A percentile compares a stretch with the other conserved stretches of the same genome.
Evolutionary conservation across 2,797 vertebrate genomes (phyloP).

Genomic region (Amphiprion clarkii): DNA sequence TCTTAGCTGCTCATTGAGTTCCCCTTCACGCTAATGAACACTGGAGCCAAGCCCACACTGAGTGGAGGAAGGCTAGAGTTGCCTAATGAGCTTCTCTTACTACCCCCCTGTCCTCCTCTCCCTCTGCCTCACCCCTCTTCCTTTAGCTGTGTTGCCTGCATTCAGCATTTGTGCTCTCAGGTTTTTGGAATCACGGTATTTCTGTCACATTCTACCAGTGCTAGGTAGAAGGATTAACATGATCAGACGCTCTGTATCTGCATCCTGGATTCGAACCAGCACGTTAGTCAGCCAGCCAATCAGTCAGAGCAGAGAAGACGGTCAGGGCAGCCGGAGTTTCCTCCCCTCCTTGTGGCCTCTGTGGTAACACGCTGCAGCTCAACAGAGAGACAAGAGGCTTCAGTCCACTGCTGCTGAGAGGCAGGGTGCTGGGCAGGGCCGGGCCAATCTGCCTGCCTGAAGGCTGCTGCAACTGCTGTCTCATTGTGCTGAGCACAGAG

Average conservation of each 20-base stretch:
- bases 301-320: constrained; percentile 52
- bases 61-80: constrained; percentile 74
- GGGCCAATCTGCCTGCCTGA: constrained; percentile 58
- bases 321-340: constrained; percentile 54
- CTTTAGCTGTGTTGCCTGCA: constrained; percentile 48
- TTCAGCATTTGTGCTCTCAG: constrained; percentile 39
- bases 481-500: constrained; percentile 77
- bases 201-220: constrained; percentile 46
- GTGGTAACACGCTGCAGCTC: constrained; percentile 50
- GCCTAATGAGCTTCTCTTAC: constrained; percentile 82
- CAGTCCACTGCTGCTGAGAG: constrained; percentile 62
- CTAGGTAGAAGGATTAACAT: constrained; percentile 59
- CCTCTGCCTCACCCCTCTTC: constrained; percentile 54
- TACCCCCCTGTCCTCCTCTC: constrained; percentile 56
- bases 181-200: constrained; percentile 37
- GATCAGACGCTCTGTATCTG: constrained; percentile 45
- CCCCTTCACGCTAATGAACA: constrained; percentile 78
- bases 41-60: constrained; percentile 78
- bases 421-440: constrained; percentile 49
- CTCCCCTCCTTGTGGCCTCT: constrained; percentile 57
- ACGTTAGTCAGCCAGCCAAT: constrained; percentile 58
- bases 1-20: constrained; percentile 78
- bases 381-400: constrained; percentile 69
- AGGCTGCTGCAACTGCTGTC: constrained; percentile 68
- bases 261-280: constrained; percentile 59